Evolutionary conservation across 1,140 invertebrate species (phyloP).

Genomic region (Proctacanthus coquilletti): DNA sequence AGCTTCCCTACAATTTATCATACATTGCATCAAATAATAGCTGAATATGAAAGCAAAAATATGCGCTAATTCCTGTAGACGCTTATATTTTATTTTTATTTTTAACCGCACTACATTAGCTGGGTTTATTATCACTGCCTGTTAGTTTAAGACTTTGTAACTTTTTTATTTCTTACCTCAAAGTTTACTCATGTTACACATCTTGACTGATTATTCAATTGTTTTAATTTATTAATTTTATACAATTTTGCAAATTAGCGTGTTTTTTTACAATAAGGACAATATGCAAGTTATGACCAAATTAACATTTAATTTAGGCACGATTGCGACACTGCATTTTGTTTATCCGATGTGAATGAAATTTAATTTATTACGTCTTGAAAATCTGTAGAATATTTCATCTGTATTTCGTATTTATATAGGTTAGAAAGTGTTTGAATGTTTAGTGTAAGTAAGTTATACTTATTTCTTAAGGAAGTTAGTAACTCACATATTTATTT

Average conservation of each 20-base stretch:
- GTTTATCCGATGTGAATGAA: too few species aligned
- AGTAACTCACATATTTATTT: too few species aligned
- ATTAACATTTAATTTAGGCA: too few species aligned
- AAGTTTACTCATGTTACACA: neutral
- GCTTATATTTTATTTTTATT: neutral
- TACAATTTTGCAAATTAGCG: neutral
- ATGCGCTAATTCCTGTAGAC: conserved; percentile 18
- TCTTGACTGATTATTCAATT: neutral
- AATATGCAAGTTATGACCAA: too few species aligned
- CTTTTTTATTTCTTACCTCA: neutral
- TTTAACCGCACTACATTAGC: neutral
- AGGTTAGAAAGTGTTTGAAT: too few species aligned
- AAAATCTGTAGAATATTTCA: too few species aligned
- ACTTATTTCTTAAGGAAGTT: too few species aligned
- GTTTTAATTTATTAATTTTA: neutral
- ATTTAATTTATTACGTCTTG: too few species aligned
- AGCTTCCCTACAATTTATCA: conserved; percentile 63
- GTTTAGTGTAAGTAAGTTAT: too few species aligned
- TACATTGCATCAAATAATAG: conserved; percentile 41
- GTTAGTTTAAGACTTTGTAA: neutral
- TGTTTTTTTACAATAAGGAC: too few species aligned
- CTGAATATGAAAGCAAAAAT: conserved; percentile 5
- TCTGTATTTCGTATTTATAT: too few species aligned
- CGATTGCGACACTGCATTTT: too few species aligned
- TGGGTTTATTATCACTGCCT: neutral